phyloP scores from a whole-genome alignment of 2,113 vertebrate genomes.

The Halichoeres trimaculatus region DNA sequence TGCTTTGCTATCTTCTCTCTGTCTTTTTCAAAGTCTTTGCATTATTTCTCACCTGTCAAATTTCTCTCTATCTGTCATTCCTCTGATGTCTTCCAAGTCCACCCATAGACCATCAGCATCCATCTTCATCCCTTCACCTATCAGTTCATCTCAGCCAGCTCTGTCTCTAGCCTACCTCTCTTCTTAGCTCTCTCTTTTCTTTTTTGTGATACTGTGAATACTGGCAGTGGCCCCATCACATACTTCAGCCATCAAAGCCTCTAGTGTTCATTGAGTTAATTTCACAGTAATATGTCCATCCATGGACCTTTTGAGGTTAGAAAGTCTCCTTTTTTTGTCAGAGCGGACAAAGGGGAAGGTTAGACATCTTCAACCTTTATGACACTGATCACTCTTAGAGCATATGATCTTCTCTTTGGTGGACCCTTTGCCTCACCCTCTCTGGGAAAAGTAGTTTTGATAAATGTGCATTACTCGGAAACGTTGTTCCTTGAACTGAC shows the following conservation, averaged over 20 bases:
- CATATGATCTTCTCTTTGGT: not conserved
- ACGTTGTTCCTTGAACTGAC: slow-evolving; percentile 47
- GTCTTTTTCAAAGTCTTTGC: not conserved
- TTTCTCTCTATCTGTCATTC: slow-evolving; percentile 26
- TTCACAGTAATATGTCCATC: slow-evolving; percentile 10
- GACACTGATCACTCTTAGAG: slow-evolving; percentile 1
- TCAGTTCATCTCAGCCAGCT: slow-evolving; percentile 24
- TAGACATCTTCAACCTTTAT: slow-evolving; percentile 19
- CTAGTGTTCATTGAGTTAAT: slow-evolving; percentile 27
- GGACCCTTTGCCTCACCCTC: slow-evolving; percentile 3
- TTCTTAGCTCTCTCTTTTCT: slow-evolving; percentile 31
- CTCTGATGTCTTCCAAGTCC: slow-evolving; percentile 33
- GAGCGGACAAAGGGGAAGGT: slow-evolving; percentile 27
- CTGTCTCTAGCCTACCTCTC: slow-evolving; percentile 34
- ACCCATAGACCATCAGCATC: slow-evolving; percentile 36
- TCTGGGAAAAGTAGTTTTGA: slow-evolving; percentile 17
- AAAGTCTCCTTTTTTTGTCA: slow-evolving; percentile 2
- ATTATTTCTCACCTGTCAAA: not conserved
- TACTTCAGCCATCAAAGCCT: slow-evolving; percentile 58
- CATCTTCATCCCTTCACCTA: slow-evolving; percentile 53
- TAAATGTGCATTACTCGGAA: slow-evolving; percentile 5
- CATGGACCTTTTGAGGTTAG: slow-evolving; percentile 32
- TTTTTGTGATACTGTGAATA: slow-evolving; percentile 48
- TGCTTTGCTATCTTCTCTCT: slow-evolving; percentile 16
- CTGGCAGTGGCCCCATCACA: slow-evolving; percentile 44